These are phyloP conservation scores for Ara ararauna DNA, from an alignment of 2,797 vertebrate genomes.

Conservation along the genomic window DNA sequence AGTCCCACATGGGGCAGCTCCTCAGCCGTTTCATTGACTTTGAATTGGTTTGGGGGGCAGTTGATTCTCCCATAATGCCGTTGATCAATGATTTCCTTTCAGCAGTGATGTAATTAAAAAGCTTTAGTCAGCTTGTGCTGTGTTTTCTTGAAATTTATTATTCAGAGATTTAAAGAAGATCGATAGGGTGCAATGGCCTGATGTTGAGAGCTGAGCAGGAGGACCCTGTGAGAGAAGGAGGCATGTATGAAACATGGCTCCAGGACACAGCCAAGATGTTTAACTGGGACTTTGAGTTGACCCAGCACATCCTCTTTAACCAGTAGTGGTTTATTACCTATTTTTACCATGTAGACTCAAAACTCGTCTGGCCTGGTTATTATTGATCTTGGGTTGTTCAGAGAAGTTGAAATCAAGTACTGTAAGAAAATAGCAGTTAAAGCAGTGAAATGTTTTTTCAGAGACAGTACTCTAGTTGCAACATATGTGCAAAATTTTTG, in stretches of 20 bases:
- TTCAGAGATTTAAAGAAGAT: slow-evolving; percentile 84
- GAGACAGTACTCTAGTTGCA: not conserved
- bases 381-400: slow-evolving; percentile 49
- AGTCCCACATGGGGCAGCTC: slow-evolving; percentile 79
- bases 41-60: slow-evolving; percentile 87
- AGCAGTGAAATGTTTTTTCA: not conserved
- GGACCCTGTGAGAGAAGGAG: slow-evolving; percentile 58
- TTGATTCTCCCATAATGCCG: slow-evolving; percentile 87
- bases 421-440: not conserved
- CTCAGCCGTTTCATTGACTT: slow-evolving; percentile 87
- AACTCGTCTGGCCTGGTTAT: slow-evolving; percentile 3
- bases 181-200: slow-evolving; percentile 82
- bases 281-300: slow-evolving; percentile 74
- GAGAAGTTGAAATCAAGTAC: slow-evolving; percentile 8
- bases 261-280: slow-evolving; percentile 70
- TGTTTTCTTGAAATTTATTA: slow-evolving; percentile 84
- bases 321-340: slow-evolving; percentile 42
- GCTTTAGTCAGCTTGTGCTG: slow-evolving; percentile 82
- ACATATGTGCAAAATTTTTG: rapidly evolving
- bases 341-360: slow-evolving; percentile 20
- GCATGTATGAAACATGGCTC: slow-evolving; percentile 55
- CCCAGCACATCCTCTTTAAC: slow-evolving; percentile 47
- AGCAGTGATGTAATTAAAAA: slow-evolving; percentile 90
- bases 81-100: slow-evolving; percentile 94
- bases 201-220: slow-evolving; percentile 56